Conservation (phyloP, 2,797 vertebrate genomes). For the Phaenicophaeus curvirostris region DNA sequence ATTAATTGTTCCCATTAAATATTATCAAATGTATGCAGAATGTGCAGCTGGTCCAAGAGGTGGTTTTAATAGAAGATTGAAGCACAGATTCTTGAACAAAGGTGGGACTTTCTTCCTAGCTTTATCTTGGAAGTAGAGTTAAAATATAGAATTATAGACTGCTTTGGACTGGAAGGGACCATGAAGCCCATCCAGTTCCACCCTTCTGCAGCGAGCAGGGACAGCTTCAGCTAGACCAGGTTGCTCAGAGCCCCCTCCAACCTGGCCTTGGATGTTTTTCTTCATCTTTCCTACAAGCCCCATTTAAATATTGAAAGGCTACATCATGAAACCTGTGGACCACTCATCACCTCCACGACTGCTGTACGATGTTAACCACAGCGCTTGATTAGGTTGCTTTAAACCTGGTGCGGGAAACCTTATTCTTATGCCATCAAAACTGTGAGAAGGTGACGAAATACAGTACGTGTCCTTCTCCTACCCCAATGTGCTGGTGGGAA, state of each 20-base stretch:
- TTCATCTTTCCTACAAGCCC: too few relatives aligned
- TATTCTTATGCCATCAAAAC: background rate
- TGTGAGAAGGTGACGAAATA: background rate
- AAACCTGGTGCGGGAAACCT: background rate
- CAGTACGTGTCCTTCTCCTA: background rate
- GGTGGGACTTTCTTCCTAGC: background rate
- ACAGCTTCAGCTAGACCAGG: too few relatives aligned
- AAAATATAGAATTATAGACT: background rate
- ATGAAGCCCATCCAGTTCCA: too few relatives aligned
- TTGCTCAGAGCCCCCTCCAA: too few relatives aligned
- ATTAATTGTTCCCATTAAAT: background rate
- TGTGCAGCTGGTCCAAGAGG: background rate
- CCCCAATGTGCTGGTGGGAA: background rate
- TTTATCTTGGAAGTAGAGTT: background rate
- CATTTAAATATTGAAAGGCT: too few relatives aligned
- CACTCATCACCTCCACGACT: accelerated
- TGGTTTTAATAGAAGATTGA: background rate
- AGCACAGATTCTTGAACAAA: background rate
- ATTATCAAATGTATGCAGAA: background rate
- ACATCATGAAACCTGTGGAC: background rate
- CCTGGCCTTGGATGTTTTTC: too few relatives aligned
- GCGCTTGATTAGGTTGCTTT: background rate
- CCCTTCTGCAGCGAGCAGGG: too few relatives aligned
- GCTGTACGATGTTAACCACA: background rate
- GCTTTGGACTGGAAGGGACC: too few relatives aligned